A percentile compares a stretch with the other conserved stretches of the same genome.
Conservation (phyloP, 30 jellyfish, hydroid and myxozoan genomes). For the Pseudorhiza aurosa region DNA sequence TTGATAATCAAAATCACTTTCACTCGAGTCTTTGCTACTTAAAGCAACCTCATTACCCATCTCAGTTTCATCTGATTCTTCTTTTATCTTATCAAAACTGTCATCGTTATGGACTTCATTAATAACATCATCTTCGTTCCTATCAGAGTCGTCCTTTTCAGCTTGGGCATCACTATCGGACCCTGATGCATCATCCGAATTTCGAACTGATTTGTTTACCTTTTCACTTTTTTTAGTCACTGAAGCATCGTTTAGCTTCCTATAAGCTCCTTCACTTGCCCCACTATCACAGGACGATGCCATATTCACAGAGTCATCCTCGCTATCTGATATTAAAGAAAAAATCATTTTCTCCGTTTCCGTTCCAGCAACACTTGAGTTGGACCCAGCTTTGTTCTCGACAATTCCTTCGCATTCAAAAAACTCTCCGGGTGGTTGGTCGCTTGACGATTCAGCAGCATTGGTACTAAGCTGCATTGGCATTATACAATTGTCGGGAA, state of each 20-base stretch:
- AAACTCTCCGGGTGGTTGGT: background rate
- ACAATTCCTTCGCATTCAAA: background rate
- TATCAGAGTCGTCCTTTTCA: background rate
- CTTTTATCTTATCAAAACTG: background rate
- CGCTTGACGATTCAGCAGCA: background rate
- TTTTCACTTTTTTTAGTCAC: no score
- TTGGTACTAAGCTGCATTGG: background rate
- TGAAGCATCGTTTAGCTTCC: no score
- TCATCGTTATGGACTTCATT: constrained; percentile 12
- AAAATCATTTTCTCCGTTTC: no score
- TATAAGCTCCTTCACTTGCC: no score
- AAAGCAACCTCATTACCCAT: constrained; percentile 5
- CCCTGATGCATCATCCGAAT: background rate
- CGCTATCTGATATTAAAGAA: background rate
- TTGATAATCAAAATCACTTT: constrained; percentile 48
- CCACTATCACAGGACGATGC: no score
- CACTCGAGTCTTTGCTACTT: constrained; percentile 19
- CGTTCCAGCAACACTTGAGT: no score
- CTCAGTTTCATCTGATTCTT: background rate
- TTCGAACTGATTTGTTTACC: no score
- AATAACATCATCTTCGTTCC: background rate
- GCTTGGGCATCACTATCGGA: background rate
- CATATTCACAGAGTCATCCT: no score
- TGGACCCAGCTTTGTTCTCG: no score
- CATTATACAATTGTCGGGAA: constrained; percentile 1